Evolutionary conservation across 1,140 invertebrate species (phyloP), one percentile per base, ranked within the genome.

Genomic region (Pseudomyrmex concolor): DNA sequence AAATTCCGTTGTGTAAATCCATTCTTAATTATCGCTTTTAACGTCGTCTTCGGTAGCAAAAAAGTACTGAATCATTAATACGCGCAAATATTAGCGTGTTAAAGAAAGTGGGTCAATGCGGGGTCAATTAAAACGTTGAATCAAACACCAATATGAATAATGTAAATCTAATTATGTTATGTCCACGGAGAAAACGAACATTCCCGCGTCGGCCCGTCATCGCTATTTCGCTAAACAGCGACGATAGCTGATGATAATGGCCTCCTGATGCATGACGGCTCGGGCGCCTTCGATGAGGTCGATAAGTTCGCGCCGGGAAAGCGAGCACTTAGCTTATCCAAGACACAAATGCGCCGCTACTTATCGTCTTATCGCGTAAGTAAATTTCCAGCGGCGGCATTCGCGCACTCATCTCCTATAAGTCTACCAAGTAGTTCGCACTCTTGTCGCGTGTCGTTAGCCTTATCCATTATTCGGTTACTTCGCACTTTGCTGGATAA

Each of bases 391-490:
- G 17, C 54, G 66, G 66, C 64, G 76, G 34, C 19, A 45, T 51
- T 60, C 43, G 51, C 51, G 15, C 22, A n/a, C 63, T 13, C 51
- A 2, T 13, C 19, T n/a, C 19, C 25, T 48, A 3, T 8, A 70
- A 34, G 50, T 54, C 67, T 15, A 45, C 51, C 12, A 71, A 70
- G 43, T 59, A 59, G 43, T 45, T 80, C 66, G 43, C 66, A 71
- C 66, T 80, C 66, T 71, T 80, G 76, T 80, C 76, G 54, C 76
- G 66, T 80, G 76, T 80, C 76, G 54, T 80, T 80, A 80, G 76
- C 45, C 76, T 80, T 43, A 54, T 60, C 66, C 22, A 25, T 80
- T 80, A 71, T 71, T 70, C 66, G 34, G 76, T 78, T 78, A 68
- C 43, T 19, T 15, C 15, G 34, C 15, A 59, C 22, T 80, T 34